These are phyloP conservation scores for Enteromius unitaeniatus DNA, from an alignment of 2,797 vertebrate species.

Conservation along the genomic window DNA sequence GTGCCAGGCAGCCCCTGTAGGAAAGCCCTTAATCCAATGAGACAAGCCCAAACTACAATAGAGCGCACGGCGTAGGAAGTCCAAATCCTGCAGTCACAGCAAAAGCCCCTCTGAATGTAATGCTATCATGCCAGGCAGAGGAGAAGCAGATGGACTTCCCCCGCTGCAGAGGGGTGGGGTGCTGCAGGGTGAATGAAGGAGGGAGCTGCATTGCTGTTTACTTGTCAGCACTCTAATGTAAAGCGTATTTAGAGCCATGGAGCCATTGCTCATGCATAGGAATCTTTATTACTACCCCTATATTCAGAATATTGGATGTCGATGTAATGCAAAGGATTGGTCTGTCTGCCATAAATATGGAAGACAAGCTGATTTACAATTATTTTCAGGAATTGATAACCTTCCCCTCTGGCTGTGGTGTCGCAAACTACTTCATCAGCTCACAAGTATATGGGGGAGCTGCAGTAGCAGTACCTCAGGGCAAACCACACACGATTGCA, in stretches of 20 bases:
- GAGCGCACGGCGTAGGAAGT: constrained; percentile 46
- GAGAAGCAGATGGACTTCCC: constrained; percentile 45
- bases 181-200: constrained; percentile 12
- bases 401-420: neutral
- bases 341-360: constrained; percentile 11
- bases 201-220: constrained; percentile 32
- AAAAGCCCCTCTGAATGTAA: constrained; percentile 38
- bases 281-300: constrained; percentile 15
- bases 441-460: neutral
- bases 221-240: constrained; percentile 28
- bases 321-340: constrained; percentile 27
- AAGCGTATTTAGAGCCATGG: neutral
- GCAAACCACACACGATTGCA: neutral
- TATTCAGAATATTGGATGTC: constrained; percentile 3
- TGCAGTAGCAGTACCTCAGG: neutral
- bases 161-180: constrained; percentile 21
- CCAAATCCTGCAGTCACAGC: constrained; percentile 58
- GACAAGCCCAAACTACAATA: constrained; percentile 44
- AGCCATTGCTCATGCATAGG: neutral
- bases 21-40: constrained; percentile 49
- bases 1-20: constrained; percentile 38
- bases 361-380: neutral
- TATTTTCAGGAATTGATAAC: constrained; percentile 5
- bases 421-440: neutral
- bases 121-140: constrained; percentile 34